phyloP scores from a whole-genome alignment of 2,797 vertebrate genomes.

The Crocidura indochinensis region DNA sequence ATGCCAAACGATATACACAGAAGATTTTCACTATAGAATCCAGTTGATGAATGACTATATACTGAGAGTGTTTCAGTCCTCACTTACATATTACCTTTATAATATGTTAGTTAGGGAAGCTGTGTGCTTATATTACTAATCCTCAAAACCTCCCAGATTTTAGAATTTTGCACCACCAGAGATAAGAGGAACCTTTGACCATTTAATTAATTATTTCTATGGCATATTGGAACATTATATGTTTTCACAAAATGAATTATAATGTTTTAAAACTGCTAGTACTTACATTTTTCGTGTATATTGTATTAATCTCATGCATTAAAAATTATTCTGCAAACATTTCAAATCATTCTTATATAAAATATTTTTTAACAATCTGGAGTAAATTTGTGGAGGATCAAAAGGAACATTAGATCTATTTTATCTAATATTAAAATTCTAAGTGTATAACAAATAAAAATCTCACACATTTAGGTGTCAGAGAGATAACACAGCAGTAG shows the following conservation, averaged over 20 bases:
- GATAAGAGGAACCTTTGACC: not conserved
- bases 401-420: constrained; percentile 35
- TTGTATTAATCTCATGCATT: not conserved
- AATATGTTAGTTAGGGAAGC: not conserved
- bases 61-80: constrained; percentile 36
- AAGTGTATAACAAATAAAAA: not conserved
- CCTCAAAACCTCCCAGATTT: not conserved
- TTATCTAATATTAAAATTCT: constrained; percentile 1
- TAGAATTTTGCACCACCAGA: constrained; percentile 3
- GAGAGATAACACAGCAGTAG: no score
- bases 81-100: constrained; percentile 8
- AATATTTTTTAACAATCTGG: not conserved
- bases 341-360: constrained; percentile 37
- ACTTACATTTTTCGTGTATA: not conserved
- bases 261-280: not conserved
- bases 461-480: not conserved
- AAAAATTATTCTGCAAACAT: constrained; percentile 19
- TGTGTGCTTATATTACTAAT: constrained; percentile 23
- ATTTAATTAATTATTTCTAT: constrained; percentile 47
- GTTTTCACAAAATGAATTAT: constrained; percentile 30
- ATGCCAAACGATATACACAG: not conserved
- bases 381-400: constrained; percentile 29
- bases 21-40: constrained; percentile 12
- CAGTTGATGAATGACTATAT: constrained; percentile 3
- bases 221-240: constrained; percentile 8